Percentiles rank a stretch among this genome's conserved stretches.
Evolutionary conservation across 2,797 vertebrate genomes (phyloP).

Genomic region (Scleropages formosus): DNA sequence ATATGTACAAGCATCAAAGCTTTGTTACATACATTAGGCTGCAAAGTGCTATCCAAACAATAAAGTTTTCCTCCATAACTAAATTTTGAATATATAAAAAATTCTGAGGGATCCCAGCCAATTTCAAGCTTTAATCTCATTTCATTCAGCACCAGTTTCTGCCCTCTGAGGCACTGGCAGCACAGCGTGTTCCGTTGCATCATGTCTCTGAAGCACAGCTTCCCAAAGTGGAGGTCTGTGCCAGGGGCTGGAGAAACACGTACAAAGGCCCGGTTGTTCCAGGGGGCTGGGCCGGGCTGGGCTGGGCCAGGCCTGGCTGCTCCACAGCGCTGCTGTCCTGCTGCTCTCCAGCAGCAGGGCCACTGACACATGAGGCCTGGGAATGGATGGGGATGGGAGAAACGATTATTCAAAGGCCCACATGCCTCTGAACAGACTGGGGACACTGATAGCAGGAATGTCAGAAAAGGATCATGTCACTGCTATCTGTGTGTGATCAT

Average conservation of each 20-base stretch:
- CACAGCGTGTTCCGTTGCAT: conserved; percentile 13
- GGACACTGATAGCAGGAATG: too few relatives aligned
- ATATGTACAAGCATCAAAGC: too few relatives aligned
- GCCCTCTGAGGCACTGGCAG: conserved; percentile 14
- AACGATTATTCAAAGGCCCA: too few relatives aligned
- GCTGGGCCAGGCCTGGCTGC: not conserved
- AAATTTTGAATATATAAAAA: too few relatives aligned
- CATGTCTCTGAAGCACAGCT: not conserved
- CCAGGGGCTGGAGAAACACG: not conserved
- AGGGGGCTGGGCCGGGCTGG: not conserved
- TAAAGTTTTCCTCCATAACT: too few relatives aligned
- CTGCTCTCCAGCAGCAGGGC: not conserved
- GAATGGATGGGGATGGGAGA: too few relatives aligned
- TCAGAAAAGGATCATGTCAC: too few relatives aligned
- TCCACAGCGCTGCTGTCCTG: not conserved
- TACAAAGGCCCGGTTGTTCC: conserved; percentile 16
- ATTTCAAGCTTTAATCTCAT: conserved; percentile 17
- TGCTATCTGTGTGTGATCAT: too few relatives aligned
- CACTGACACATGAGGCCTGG: not conserved
- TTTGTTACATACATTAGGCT: too few relatives aligned
- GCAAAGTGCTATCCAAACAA: too few relatives aligned
- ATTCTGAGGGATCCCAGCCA: conserved; percentile 19
- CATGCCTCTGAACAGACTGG: too few relatives aligned
- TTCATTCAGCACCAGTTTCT: conserved; percentile 20
- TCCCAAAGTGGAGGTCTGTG: conserved; percentile 13